Base-by-base conservation (phyloP, 2,888 invertebrate genomes). In the Isoperla grammatica region DNA sequence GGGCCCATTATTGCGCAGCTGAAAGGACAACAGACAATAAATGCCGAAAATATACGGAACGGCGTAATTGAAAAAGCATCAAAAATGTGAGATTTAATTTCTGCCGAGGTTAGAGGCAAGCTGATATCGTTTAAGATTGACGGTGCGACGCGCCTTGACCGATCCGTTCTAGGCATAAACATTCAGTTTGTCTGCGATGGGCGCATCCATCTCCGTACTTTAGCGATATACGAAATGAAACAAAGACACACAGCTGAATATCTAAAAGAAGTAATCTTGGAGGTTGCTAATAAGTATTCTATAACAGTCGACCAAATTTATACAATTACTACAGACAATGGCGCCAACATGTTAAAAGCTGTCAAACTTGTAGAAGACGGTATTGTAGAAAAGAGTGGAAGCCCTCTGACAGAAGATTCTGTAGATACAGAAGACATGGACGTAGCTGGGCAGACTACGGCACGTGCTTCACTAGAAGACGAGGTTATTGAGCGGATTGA, bases 101-200 rank as follows among this genome's bases (percentile, higher is more conserved):
- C n/a, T 13, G 17, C 15, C 9, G 35, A 50, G 35, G 50, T 50
- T 2, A 13, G 15, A 2, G 29, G 29, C 9, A 50, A 50, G 13
- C 37, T 58, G 45, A 45, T 58, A 37, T 63, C 35, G n/a, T n/a
- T n/a, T n/a, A 63, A 63, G 60, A 46, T 61, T 15, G 63, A 60
- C 57, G n/a, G 56, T 39, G 61, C 59, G 1, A 40, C 59, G 20
- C 23, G 61, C 0, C 15, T 40, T 4, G 62, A 62, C 35, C 19
- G 62, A 22, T 56, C 59, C 11, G 35, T 62, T 11, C 50, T 63
- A 22, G 56, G 58, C 9, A 55, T 63, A 9, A 61, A 63, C 40
- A 49, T 63, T 13, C 61, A 63, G 56, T 63, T 48, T 54, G 43
- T 61, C 11, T 39, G 55, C 48, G 53, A 56, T 39, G 56, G 58